Evolutionary conservation across 2,797 vertebrate genomes (phyloP).

Genomic region (Poecilia picta): DNA sequence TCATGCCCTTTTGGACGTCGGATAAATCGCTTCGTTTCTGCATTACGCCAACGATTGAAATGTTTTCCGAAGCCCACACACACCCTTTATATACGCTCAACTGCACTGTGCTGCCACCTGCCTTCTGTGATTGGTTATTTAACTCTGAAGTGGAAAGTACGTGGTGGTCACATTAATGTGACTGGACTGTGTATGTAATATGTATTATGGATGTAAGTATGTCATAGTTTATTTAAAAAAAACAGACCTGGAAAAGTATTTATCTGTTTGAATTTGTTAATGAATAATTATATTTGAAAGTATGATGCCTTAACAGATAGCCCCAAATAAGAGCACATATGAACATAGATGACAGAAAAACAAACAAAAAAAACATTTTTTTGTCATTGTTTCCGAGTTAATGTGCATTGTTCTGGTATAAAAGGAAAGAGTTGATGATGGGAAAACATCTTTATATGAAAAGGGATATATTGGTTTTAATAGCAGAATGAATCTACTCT

Average conservation of each 20-base stretch:
- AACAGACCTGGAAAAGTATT: not conserved
- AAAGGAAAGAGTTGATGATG: slow-evolving; percentile 19
- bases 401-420: slow-evolving; percentile 29
- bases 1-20: too few relatives aligned
- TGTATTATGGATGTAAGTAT: too few relatives aligned
- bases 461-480: slow-evolving; percentile 28
- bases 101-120: too few relatives aligned
- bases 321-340: not conserved
- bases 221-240: not conserved
- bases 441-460: slow-evolving; percentile 29
- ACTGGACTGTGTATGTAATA: too few relatives aligned
- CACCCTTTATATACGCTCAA: too few relatives aligned
- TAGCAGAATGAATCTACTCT: slow-evolving; percentile 32
- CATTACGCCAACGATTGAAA: too few relatives aligned
- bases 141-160: too few relatives aligned
- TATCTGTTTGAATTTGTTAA: not conserved
- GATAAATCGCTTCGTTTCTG: too few relatives aligned
- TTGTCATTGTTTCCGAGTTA: slow-evolving; percentile 38
- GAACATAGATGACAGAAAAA: not conserved
- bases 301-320: not conserved
- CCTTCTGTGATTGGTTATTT: too few relatives aligned
- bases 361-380: not conserved
- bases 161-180: too few relatives aligned
- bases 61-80: too few relatives aligned
- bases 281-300: not conserved